phyloP scores from a whole-genome alignment of 2,113 vertebrate genomes.

The Oryzias melastigma region DNA sequence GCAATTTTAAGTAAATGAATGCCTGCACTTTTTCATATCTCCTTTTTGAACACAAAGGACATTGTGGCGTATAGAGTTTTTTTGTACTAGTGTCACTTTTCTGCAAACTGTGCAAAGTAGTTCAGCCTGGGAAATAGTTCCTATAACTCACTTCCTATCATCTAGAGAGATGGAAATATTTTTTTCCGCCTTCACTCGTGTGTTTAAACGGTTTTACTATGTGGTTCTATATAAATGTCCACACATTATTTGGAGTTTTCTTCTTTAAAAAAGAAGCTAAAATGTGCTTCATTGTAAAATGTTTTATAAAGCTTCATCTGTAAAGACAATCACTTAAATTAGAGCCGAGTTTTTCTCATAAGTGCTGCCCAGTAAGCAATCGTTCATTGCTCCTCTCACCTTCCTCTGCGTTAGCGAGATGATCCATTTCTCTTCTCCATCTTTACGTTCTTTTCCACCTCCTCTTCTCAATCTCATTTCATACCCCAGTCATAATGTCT shows the following conservation, averaged over 20 bases:
- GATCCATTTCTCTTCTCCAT: slow-evolving; percentile 59
- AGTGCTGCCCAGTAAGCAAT: slow-evolving; percentile 26
- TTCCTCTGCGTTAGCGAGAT: slow-evolving; percentile 34
- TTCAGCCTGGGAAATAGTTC: no score
- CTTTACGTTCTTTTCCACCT: slow-evolving; percentile 56
- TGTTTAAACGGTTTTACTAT: no score
- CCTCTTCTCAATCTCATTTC: slow-evolving; percentile 68
- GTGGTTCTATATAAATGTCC: no score
- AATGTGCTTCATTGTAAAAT: not conserved
- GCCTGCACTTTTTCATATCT: not conserved
- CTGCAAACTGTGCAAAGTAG: no score
- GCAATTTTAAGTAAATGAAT: not conserved
- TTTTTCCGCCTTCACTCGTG: no score
- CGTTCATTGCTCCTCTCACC: slow-evolving; percentile 20
- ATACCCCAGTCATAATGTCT: slow-evolving; percentile 67
- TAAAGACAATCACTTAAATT: slow-evolving; percentile 20
- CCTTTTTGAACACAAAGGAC: not conserved
- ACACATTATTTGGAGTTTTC: no score
- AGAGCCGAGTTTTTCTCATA: slow-evolving; percentile 21
- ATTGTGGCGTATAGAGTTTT: no score
- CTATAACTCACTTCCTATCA: no score
- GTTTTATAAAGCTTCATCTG: no score
- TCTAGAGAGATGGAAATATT: no score
- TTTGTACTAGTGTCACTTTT: no score
- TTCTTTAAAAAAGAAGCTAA: no score